Evolutionary conservation across 2,888 invertebrate genomes (phyloP).

Genomic region (Chymomyza amoena): DNA sequence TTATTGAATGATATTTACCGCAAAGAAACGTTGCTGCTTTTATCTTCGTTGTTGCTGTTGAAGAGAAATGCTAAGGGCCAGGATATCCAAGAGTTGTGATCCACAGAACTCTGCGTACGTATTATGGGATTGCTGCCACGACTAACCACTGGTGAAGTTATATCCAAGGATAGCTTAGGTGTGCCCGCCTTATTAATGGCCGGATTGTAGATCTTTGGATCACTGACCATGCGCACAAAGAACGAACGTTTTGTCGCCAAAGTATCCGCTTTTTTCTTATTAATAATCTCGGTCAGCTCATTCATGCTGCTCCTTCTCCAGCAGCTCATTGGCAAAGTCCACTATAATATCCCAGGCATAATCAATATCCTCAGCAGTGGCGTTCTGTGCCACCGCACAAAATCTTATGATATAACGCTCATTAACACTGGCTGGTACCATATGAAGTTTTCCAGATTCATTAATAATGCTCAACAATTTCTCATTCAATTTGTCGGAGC

Average conservation of each 20-base stretch:
- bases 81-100: constrained; percentile 90
- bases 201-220: constrained; percentile 97
- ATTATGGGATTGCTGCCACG: constrained; percentile 75
- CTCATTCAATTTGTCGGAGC: constrained; percentile 90
- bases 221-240: constrained; percentile 98
- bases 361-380: constrained; percentile 90
- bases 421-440: constrained; percentile 96
- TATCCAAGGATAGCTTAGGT: constrained; percentile 78
- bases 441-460: constrained; percentile 96
- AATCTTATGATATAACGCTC: constrained; percentile 95
- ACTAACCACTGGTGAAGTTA: constrained; percentile 74
- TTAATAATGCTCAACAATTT: constrained; percentile 94
- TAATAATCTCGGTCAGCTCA: constrained; percentile 86
- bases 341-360: constrained; percentile 91
- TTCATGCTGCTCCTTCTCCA: constrained; percentile 86
- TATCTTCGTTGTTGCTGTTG: constrained; percentile 84
- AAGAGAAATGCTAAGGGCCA: constrained; percentile 95
- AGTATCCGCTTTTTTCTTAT: constrained; percentile 87
- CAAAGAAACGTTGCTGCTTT: constrained; percentile 85
- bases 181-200: constrained; percentile 89
- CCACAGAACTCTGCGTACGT: constrained; percentile 78
- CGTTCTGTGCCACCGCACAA: constrained; percentile 94
- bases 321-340: constrained; percentile 88
- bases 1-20: constrained; percentile 79
- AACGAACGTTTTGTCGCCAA: constrained; percentile 95